Evolutionary conservation across 2,113 vertebrate species (phyloP), one percentile per base, ranked within the genome.

Genomic region (Dunckerocampus dactyliophorus): DNA sequence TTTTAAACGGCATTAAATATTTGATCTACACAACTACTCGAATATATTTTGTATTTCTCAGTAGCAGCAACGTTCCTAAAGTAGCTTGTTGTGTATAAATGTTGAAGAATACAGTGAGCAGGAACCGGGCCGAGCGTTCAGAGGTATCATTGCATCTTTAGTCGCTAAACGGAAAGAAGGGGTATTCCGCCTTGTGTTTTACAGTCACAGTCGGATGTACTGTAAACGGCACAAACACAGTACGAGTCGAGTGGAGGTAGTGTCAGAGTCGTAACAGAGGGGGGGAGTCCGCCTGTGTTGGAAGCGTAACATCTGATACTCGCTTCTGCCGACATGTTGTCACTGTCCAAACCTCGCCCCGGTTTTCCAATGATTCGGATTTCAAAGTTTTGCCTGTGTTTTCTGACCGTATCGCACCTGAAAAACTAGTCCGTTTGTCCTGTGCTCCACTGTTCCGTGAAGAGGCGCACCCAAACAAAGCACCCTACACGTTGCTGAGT

Each of bases 1-100:
- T 88, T 92, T 59, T 19, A 93, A 92, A 92, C 91, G 93, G 91
- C 92, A 92, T 97, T 93, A 92, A 92, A 93, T 94, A 93, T 92
- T 95, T 94, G 91, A 92, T 93, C 92, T 93, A 94, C 78, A 87
- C 70, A 85, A 81, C 72, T 84, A 88, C 68, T 84, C 62, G 76
- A 85, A 82, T 82, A 15, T 28, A 5, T 28, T 34, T 34, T 34
- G 31, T 28, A 15, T 16, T 51, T 51, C 49, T 51, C 24, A 16
- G 24, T 96, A 99, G 96, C 96, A 99, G 97, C 97, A 94, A 96
- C 94, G 95, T 93, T 86, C 88, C 85, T 94, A 94, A 93, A 94
- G 93, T 92, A 96, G 93, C 95, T 97, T 92, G 92, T 94, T 71
- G 92, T 91, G 94, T n/a, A 94, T 93, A 77, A 77, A 80, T 69